These are phyloP conservation scores for Gasterosteus nipponicus DNA, from an alignment of 2,113 vertebrate species.

Conservation along the genomic window DNA sequence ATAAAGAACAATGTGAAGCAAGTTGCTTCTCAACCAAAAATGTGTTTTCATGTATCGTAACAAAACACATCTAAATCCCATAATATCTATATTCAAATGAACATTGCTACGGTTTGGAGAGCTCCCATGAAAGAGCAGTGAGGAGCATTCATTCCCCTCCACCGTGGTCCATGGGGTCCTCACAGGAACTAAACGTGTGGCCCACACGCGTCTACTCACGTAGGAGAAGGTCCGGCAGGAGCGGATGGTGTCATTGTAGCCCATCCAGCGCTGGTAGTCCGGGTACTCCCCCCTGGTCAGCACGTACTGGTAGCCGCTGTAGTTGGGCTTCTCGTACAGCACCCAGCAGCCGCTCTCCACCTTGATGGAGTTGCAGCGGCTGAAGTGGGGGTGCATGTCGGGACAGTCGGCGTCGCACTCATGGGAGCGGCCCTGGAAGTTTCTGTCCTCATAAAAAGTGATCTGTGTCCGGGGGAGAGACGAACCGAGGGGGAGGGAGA, in stretches of 20 bases:
- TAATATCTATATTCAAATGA: neutral
- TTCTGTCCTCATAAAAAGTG: slow-evolving; percentile 78
- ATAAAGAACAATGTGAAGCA: neutral
- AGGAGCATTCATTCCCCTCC: too few relatives aligned
- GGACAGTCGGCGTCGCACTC: slow-evolving; percentile 77
- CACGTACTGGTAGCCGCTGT: slow-evolving; percentile 72
- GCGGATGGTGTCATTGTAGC: slow-evolving; percentile 70
- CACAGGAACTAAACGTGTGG: neutral
- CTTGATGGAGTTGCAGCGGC: slow-evolving; percentile 79
- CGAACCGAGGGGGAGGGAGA: neutral
- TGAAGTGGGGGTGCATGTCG: slow-evolving; percentile 77
- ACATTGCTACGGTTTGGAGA: neutral
- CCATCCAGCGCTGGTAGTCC: slow-evolving; percentile 78
- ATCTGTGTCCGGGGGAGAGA: slow-evolving; percentile 63
- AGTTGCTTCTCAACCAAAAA: neutral
- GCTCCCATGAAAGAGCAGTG: neutral
- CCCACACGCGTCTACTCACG: slow-evolving; percentile 46
- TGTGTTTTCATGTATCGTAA: neutral
- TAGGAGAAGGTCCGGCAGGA: slow-evolving; percentile 75
- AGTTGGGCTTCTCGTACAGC: slow-evolving; percentile 74
- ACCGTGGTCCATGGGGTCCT: neutral
- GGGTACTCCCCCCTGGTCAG: slow-evolving; percentile 75
- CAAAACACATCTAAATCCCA: neutral
- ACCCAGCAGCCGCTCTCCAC: slow-evolving; percentile 82
- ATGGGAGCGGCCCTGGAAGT: slow-evolving; percentile 76